Percentiles rank a stretch among this genome's conserved stretches.
Evolutionary conservation across 2,888 invertebrate species (phyloP).

Genomic region (Eristalinus aeneus): DNA sequence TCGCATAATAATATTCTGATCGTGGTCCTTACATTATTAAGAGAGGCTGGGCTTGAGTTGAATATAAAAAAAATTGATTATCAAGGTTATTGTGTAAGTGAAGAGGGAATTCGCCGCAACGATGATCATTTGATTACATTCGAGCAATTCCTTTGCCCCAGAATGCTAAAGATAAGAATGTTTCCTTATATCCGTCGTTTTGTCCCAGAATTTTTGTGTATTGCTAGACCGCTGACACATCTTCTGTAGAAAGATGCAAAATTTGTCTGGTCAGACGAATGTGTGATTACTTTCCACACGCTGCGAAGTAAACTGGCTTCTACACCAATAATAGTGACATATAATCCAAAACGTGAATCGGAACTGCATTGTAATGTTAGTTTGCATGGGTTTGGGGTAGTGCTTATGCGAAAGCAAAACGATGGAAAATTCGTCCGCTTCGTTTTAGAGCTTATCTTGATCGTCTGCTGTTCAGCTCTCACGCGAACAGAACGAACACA

Average conservation of each 20-base stretch:
- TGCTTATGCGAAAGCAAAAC: slow-evolving; percentile 58
- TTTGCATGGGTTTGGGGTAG: slow-evolving; percentile 72
- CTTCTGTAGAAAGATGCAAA: slow-evolving; percentile 4
- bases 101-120: slow-evolving; percentile 18
- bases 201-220: slow-evolving; percentile 7
- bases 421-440: slow-evolving; percentile 32
- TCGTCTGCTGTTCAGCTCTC: slow-evolving; percentile 11
- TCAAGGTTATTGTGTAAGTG: neutral
- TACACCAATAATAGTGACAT: slow-evolving; percentile 74
- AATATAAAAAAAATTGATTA: slow-evolving; percentile 10
- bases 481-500: neutral
- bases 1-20: neutral
- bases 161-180: slow-evolving; percentile 15
- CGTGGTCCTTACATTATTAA: slow-evolving; percentile 3
- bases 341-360: slow-evolving; percentile 72
- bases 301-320: slow-evolving; percentile 35
- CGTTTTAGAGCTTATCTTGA: neutral
- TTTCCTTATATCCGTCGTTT: slow-evolving; percentile 23
- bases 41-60: slow-evolving; percentile 3
- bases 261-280: slow-evolving; percentile 8
- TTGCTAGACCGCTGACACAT: slow-evolving; percentile 2
- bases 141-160: neutral
- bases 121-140: slow-evolving; percentile 3
- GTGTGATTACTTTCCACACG: slow-evolving; percentile 4
- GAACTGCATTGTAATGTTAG: slow-evolving; percentile 76